phyloP scores from a whole-genome alignment of 2,888 invertebrate species.

The Congeria kusceri region DNA sequence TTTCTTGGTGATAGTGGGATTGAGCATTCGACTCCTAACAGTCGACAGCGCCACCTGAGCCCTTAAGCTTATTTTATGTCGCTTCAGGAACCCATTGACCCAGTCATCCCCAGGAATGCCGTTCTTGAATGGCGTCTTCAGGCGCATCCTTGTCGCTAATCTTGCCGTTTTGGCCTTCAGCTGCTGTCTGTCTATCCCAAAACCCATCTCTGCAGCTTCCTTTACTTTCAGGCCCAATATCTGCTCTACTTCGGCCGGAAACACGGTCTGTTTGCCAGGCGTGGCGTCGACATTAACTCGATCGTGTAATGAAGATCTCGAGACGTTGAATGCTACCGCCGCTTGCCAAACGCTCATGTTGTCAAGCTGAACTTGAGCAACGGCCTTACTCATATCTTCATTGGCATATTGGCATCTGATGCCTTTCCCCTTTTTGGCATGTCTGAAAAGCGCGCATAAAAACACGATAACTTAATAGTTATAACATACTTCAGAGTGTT shows the following conservation, averaged over 20 bases:
- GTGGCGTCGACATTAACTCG: background rate
- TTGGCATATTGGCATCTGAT: conserved; percentile 7
- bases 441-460: too few species aligned
- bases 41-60: background rate
- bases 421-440: conserved; percentile 7
- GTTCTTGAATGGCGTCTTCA: conserved; percentile 9
- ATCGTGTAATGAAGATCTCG: background rate
- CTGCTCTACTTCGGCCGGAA: background rate
- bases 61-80: background rate
- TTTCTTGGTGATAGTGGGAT: conserved; percentile 2
- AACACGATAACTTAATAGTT: too few species aligned
- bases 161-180: background rate
- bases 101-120: conserved; percentile 15
- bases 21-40: conserved; percentile 14
- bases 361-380: background rate
- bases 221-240: background rate
- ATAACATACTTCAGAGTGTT: too few species aligned
- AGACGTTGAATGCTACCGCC: background rate
- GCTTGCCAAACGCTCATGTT: background rate
- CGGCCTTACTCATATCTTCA: background rate
- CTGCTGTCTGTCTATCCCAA: conserved; percentile 5
- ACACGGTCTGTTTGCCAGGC: conserved; percentile 3
- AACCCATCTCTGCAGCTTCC: background rate
- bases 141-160: background rate
- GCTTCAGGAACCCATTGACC: conserved; percentile 8